Base-by-base conservation (phyloP, 2,888 invertebrate species). In the Schrankia costaestrigalis region DNA sequence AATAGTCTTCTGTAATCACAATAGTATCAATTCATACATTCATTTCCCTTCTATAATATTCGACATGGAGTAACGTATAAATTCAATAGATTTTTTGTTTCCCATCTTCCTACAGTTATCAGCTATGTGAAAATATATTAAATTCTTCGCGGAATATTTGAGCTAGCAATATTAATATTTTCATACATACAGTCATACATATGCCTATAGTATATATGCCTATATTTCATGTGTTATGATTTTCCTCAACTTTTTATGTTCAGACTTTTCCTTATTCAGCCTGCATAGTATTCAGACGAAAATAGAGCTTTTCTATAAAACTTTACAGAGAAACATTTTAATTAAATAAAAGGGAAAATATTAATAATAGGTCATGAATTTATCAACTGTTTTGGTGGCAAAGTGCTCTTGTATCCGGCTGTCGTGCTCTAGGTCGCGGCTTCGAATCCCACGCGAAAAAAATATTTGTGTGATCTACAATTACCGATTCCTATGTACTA, bases 61-160 rank as follows among this genome's bases (percentile, higher is more conserved):
- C 21, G 3, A 11, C 21, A 15, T 11, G 14, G 14, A 26, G 26
- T 15, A 22, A 15, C 10, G 8, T 4, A 21, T 15, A 27, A 30
- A 31, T 48, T 34, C 51, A 48, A 52, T 52, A 52, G 45, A 17
- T 48, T 38, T 11, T 26, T 35, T 49, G 31, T 40, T 36, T 42
- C 31, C 35, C 23, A 29, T 33, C 14, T 18, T 18, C 40, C 36
- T 6, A 41, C 46, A 45, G 41, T 45, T 45, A 52, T 48, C 42
- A 53, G 39, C 35, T 41, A 21, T 15, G 25, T 36, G 22, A 35
- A n/a, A 53, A 52, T 53, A 53, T 52, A 52, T 53, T 53, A 52
- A 46, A 52, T 52, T 52, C 52, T 38, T 49, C 21, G 35, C 35
- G 22, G 31, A 32, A 34, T 32, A 30, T 34, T 40, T 36, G 38